These are phyloP conservation scores for Scrobipalpa costella DNA, from an alignment of 2,888 invertebrate species.

Conservation along the genomic window DNA sequence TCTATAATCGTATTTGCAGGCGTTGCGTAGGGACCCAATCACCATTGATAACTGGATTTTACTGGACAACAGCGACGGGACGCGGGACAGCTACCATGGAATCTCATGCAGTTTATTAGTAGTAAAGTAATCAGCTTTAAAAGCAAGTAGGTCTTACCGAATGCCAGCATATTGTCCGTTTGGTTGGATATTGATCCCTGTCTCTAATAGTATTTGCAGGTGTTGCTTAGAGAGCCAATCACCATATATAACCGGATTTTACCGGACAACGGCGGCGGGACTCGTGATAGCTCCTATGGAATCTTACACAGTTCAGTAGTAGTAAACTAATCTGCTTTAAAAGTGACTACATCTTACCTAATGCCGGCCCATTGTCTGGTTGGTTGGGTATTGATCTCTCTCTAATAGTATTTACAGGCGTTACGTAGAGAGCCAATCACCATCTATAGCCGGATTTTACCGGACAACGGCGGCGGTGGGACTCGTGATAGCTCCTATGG, in stretches of 20 bases:
- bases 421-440: slow-evolving; percentile 65
- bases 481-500: slow-evolving; percentile 47
- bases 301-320: background rate
- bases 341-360: background rate
- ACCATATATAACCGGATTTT: slow-evolving; percentile 67
- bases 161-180: slow-evolving; percentile 1
- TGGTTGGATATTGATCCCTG: slow-evolving; percentile 22
- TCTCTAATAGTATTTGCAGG: slow-evolving; percentile 47
- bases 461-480: slow-evolving; percentile 43
- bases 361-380: background rate
- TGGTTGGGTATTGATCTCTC: slow-evolving; percentile 22
- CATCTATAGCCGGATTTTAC: slow-evolving; percentile 66
- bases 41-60: slow-evolving; percentile 68
- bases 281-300: slow-evolving; percentile 46
- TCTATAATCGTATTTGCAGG: slow-evolving; percentile 46
- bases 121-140: no score
- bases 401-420: slow-evolving; percentile 52
- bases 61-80: slow-evolving; percentile 45
- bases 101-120: background rate
- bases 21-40: slow-evolving; percentile 62
- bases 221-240: slow-evolving; percentile 62
- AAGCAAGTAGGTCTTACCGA: no score
- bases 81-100: slow-evolving; percentile 45
- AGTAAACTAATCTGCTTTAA: background rate
- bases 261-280: slow-evolving; percentile 45